A percentile compares a stretch with the other conserved stretches of the same genome.
These are phyloP conservation scores for Halcyon chelicuti DNA, from an alignment of 2,797 vertebrate genomes.

Conservation along the genomic window DNA sequence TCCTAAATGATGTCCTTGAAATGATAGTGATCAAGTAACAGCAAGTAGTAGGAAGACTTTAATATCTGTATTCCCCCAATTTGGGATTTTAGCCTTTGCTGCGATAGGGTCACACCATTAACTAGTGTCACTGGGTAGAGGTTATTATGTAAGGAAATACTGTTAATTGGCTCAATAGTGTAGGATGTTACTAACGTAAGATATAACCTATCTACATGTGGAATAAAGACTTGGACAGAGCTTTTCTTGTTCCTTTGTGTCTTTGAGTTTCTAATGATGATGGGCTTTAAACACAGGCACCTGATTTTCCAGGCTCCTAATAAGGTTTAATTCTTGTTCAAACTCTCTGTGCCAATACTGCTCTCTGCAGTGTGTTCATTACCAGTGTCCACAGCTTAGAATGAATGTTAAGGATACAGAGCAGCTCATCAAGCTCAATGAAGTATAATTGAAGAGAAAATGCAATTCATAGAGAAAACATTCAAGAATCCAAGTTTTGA, in stretches of 20 bases:
- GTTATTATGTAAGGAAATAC: not conserved
- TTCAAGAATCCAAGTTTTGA: not conserved
- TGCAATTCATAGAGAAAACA: not conserved
- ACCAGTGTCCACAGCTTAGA: not conserved
- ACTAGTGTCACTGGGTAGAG: not conserved
- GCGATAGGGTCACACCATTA: not conserved
- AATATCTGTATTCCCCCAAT: not conserved
- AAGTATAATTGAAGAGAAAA: not conserved
- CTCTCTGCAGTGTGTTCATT: not conserved
- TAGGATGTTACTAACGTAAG: not conserved
- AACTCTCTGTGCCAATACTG: not conserved
- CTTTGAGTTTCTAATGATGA: not conserved
- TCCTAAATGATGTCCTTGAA: not conserved
- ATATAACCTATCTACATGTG: not conserved
- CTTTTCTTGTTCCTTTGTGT: not conserved
- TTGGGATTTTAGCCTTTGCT: not conserved
- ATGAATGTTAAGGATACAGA: not conserved
- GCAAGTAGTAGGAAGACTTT: not conserved
- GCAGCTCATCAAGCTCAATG: not conserved
- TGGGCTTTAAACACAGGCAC: not conserved
- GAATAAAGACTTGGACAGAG: not conserved
- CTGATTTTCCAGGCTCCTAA: not conserved
- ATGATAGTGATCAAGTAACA: not conserved
- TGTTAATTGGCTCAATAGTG: not conserved
- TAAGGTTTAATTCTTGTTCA: not conserved